A percentile compares a stretch with the other conserved stretches of the same genome.
Conservation (phyloP, 2,113 vertebrate genomes). For the Neofelis nebulosa region DNA sequence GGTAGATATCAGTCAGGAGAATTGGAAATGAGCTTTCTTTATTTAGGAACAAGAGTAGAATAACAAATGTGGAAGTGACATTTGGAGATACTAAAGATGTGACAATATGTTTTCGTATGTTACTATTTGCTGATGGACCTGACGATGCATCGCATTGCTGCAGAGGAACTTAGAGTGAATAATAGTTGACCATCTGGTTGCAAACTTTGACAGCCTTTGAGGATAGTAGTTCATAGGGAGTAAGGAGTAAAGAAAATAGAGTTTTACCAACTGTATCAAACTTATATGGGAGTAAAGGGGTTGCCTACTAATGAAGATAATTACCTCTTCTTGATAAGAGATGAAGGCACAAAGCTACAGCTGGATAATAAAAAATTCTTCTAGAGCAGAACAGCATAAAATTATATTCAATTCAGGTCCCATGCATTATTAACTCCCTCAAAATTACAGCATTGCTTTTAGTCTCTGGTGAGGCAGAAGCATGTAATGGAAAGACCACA, state of each 20-base stretch:
- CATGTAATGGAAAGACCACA: background rate
- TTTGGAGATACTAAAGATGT: slow-evolving; percentile 54
- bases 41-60: slow-evolving; percentile 39
- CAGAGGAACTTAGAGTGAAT: slow-evolving; percentile 40
- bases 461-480: slow-evolving; percentile 26
- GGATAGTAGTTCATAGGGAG: slow-evolving; percentile 22
- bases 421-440: slow-evolving; percentile 76
- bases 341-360: slow-evolving; percentile 56
- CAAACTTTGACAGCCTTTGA: slow-evolving; percentile 54
- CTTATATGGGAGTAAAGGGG: slow-evolving; percentile 9
- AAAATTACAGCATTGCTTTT: slow-evolving; percentile 62
- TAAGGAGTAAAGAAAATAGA: slow-evolving; percentile 43
- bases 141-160: background rate
- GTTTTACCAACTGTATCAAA: slow-evolving; percentile 49
- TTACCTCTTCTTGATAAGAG: slow-evolving; percentile 59
- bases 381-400: slow-evolving; percentile 67
- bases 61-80: background rate
- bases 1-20: slow-evolving; percentile 59
- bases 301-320: slow-evolving; percentile 71
- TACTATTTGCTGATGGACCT: slow-evolving; percentile 64
- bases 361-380: slow-evolving; percentile 74
- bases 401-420: slow-evolving; percentile 68
- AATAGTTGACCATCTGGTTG: slow-evolving; percentile 62
- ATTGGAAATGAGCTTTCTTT: slow-evolving; percentile 65
- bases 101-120: slow-evolving; percentile 62